A percentile compares a stretch with the other conserved stretches of the same genome.
Conservation (phyloP, 2,113 vertebrate genomes). For the Muntiacus reevesi region DNA sequence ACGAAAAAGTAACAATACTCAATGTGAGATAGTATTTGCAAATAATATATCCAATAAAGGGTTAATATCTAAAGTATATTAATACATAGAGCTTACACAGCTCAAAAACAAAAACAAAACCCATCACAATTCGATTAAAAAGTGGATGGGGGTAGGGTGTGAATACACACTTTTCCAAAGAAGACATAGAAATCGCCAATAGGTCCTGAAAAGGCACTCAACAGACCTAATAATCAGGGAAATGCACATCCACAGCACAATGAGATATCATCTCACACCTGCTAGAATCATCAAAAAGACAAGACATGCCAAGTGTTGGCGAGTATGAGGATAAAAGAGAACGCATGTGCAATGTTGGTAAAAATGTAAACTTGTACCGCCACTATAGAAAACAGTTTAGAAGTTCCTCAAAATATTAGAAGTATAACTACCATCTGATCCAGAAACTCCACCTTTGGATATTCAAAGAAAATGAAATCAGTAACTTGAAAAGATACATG, state of each 20-base stretch:
- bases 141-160: accelerated
- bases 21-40: background rate
- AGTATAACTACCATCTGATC: background rate
- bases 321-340: background rate
- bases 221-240: background rate
- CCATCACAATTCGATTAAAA: background rate
- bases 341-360: background rate
- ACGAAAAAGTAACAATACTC: background rate
- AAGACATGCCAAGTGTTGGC: background rate
- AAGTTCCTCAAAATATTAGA: background rate
- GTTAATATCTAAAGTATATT: background rate
- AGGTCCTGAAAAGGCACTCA: background rate
- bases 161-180: background rate
- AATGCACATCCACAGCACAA: background rate
- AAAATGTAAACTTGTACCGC: background rate
- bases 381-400: background rate
- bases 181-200: background rate
- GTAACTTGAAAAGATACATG: background rate
- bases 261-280: background rate
- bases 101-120: background rate
- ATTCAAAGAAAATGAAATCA: background rate
- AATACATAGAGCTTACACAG: background rate
- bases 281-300: background rate
- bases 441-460: background rate
- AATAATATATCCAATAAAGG: background rate